Evolutionary conservation across 1,140 invertebrate species (phyloP).

Genomic region (Cepaea nemoralis): DNA sequence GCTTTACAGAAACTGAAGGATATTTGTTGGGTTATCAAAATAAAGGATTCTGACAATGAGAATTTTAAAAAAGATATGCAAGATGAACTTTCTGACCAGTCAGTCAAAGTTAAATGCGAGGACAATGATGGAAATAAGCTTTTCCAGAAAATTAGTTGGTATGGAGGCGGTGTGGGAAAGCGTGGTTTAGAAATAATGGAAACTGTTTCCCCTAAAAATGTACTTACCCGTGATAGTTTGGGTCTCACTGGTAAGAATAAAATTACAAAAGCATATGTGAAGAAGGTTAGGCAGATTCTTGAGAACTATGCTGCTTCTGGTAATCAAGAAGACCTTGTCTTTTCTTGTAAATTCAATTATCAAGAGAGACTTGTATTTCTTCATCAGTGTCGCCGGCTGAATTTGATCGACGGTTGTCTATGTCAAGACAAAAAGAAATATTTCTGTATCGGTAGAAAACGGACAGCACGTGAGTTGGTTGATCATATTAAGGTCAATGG

Average conservation of each 20-base stretch:
- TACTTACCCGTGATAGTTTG: too few species aligned
- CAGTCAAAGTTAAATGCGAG: conserved; percentile 65
- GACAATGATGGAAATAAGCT: conserved; percentile 79
- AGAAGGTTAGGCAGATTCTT: conserved; percentile 50
- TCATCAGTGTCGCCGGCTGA: conserved; percentile 61
- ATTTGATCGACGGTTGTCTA: too few species aligned
- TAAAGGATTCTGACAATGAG: conserved; percentile 70
- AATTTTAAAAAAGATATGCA: conserved; percentile 58
- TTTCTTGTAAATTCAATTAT: conserved; percentile 79
- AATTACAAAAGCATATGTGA: conserved; percentile 50
- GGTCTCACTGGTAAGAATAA: conserved; percentile 54
- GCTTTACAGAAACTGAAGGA: too few species aligned
- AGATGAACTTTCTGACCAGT: conserved; percentile 73
- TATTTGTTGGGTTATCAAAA: conserved; percentile 71
- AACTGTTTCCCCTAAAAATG: conserved; percentile 72
- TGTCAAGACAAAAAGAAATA: too few species aligned
- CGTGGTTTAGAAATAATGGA: conserved; percentile 78
- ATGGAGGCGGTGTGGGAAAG: conserved; percentile 82
- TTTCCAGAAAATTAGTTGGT: conserved; percentile 86
- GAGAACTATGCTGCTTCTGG: too few species aligned
- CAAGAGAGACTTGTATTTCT: conserved; percentile 81
- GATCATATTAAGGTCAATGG: too few species aligned
- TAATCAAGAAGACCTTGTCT: too few species aligned
- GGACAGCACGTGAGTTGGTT: too few species aligned
- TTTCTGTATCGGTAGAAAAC: too few species aligned